phyloP scores from a whole-genome alignment of 2,113 vertebrate species.

The Charina bottae region DNA sequence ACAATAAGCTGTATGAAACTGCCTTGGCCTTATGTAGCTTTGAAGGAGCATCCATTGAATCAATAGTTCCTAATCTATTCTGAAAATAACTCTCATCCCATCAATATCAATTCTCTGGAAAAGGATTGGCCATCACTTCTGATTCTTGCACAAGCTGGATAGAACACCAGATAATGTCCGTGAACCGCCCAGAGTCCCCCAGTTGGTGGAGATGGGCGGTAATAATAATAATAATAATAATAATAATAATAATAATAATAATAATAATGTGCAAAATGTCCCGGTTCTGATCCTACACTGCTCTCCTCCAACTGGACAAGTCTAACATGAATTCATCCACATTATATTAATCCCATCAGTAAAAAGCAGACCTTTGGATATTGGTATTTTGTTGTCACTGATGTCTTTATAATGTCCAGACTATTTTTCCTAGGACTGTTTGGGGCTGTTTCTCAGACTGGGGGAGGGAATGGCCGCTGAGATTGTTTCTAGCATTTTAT shows the following conservation, averaged over 20 bases:
- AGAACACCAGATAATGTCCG: background rate
- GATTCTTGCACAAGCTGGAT: background rate
- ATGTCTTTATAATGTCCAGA: background rate
- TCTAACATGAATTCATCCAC: background rate
- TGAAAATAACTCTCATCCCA: background rate
- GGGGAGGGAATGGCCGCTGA: background rate
- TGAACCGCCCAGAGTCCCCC: no score
- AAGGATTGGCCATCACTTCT: background rate
- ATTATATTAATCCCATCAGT: background rate
- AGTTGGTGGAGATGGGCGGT: no score
- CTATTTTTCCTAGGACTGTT: background rate
- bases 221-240: no score
- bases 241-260: no score
- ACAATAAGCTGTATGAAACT: background rate
- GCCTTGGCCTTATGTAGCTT: background rate
- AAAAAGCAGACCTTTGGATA: background rate
- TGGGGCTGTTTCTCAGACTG: background rate
- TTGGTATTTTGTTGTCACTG: background rate
- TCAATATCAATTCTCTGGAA: background rate
- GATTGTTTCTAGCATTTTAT: background rate
- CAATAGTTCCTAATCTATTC: background rate
- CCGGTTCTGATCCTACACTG: background rate
- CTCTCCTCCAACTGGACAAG: background rate
- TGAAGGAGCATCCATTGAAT: background rate
- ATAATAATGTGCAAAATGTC: no score